Percentiles rank a stretch among this genome's conserved stretches.
Conservation (phyloP, 2,888 invertebrate genomes). For the Meandrusa payeni region DNA sequence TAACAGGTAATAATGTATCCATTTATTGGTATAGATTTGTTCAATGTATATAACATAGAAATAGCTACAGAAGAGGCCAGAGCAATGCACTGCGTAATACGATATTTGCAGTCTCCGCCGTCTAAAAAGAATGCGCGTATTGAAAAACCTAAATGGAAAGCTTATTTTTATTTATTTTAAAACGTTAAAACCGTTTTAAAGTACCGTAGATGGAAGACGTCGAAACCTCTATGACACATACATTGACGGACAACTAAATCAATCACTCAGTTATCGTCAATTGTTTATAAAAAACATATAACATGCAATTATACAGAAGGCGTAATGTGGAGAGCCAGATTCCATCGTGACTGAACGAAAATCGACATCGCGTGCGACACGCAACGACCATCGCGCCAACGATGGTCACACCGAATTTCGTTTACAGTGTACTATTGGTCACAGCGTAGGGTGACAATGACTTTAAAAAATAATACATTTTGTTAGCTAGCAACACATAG, state of each 20-base stretch:
- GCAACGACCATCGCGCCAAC: not conserved
- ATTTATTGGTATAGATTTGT: too few species aligned
- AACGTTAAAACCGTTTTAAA: too few species aligned
- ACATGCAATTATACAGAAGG: slow-evolving; percentile 11
- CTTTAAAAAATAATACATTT: not conserved
- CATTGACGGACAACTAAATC: not conserved
- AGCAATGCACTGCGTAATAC: not conserved
- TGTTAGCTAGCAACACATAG: too few species aligned
- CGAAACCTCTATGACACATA: too few species aligned
- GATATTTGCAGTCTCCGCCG: too few species aligned
- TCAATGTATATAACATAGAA: not conserved
- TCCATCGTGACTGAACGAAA: slow-evolving; percentile 3
- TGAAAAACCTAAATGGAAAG: too few species aligned
- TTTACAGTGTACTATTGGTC: slow-evolving; percentile 2
- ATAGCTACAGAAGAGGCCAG: not conserved
- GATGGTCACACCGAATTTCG: slow-evolving; percentile 11
- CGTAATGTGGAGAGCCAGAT: slow-evolving; percentile 7
- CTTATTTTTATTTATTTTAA: too few species aligned
- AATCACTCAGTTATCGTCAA: not conserved
- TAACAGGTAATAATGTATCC: not conserved
- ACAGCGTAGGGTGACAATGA: not conserved
- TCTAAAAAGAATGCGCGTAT: too few species aligned
- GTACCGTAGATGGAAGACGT: too few species aligned
- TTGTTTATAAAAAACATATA: slow-evolving; percentile 6
- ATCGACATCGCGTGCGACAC: slow-evolving; percentile 16